Base-by-base conservation (phyloP, 2,888 invertebrate species). In the Parascotia fuliginaria region DNA sequence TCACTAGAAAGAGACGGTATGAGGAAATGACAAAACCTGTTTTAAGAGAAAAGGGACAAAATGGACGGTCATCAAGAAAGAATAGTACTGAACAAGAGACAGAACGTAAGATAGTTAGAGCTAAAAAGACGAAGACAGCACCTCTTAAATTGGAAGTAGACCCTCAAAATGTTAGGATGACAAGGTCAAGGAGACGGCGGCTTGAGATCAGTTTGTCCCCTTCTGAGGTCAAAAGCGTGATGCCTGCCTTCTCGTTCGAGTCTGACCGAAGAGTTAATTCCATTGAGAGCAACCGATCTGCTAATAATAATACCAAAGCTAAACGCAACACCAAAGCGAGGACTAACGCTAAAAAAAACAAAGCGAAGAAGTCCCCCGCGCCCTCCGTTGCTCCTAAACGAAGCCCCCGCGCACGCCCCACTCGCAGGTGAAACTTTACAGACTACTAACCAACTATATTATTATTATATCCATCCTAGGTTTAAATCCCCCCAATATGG, bases 31-130 rank as follows among this genome's bases (percentile, higher is more conserved):
- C 73, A 0, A 91, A 87, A 48, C 89, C 89, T 0, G 88, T 90
- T 0, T 58, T 92, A 0, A 73, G 91, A n/a, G 91, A 92, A 44
- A 91, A 90, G 39, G 89, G 87, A 0, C 91, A 92, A 41, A 91
- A 89, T 40, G 83, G 87, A 0, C 66, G 84, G 2, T 60, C 81
- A 0, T 77, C 82, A 0, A 70, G 63, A 1, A 85, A 83, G 33
- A 67, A 58, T 2, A 79, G 75, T 49, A 51, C 45, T 0, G 72
- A 73, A 0, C 70, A 59, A 0, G 67, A 51, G 9, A 24, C 27
- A 1, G 77, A 70, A 42, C 74, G 89, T 5, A 89, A 85, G 62
- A 68, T 86, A 0, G 76, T 77, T 0, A 74, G 77, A 52, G 78
- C 88, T 6, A 85, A 73, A 52, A 83, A 79, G 45, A 62, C 69